These are phyloP conservation scores for Drosophila micromelanica DNA, from an alignment of 1,140 invertebrate genomes.

Conservation along the genomic window DNA sequence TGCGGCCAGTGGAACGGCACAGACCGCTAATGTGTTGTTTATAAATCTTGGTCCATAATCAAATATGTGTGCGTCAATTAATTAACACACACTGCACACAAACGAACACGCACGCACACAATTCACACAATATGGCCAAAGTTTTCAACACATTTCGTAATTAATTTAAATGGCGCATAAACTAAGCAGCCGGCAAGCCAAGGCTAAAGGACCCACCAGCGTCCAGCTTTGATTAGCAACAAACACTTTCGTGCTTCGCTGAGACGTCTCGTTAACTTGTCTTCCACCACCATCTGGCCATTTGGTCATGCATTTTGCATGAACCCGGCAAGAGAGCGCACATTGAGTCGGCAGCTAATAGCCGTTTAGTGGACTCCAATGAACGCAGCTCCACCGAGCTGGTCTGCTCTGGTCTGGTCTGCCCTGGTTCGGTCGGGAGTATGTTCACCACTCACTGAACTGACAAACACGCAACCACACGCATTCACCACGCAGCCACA, in stretches of 20 bases:
- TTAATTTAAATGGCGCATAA: conserved; percentile 76
- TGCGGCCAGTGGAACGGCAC: conserved; percentile 38
- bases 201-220: conserved; percentile 23
- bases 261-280: conserved; percentile 74
- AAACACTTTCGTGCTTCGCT: conserved; percentile 67
- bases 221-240: conserved; percentile 72
- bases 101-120: conserved; percentile 5
- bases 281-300: conserved; percentile 54
- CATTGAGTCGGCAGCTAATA: conserved; percentile 59
- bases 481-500: conserved; percentile 18
- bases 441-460: conserved; percentile 1
- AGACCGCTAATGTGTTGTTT: conserved; percentile 49
- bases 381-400: neutral
- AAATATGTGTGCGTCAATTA: conserved; percentile 67
- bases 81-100: conserved; percentile 57
- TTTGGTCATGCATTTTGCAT: conserved; percentile 74
- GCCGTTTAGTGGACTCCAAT: conserved; percentile 71
- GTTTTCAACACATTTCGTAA: conserved; percentile 75
- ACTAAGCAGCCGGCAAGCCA: conserved; percentile 29
- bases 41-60: conserved; percentile 59
- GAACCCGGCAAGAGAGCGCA: conserved; percentile 36
- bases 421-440: neutral
- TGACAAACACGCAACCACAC: conserved; percentile 54
- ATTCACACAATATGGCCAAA: conserved; percentile 46
- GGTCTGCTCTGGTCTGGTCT: neutral